These are phyloP conservation scores for Ctena decussata DNA, from an alignment of 2,888 invertebrate genomes.

Conservation along the genomic window DNA sequence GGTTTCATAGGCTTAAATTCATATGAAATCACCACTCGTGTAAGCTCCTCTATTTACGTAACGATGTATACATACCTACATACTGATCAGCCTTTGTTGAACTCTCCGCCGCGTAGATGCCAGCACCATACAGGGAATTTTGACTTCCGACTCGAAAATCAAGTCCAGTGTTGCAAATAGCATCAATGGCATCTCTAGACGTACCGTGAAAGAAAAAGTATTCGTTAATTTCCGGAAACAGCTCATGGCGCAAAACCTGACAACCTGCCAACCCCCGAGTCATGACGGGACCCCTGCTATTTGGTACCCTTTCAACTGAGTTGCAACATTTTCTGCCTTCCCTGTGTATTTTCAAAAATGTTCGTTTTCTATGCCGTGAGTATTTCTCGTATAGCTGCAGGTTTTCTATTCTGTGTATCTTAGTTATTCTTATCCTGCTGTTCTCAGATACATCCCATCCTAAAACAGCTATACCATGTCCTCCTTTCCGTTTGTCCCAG, in stretches of 20 bases:
- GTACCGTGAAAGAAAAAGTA: constrained; percentile 72
- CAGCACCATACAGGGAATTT: constrained; percentile 68
- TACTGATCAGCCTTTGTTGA: constrained; percentile 72
- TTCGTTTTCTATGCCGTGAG: too few relatives aligned
- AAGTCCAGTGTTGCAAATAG: constrained; percentile 61
- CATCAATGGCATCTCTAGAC: constrained; percentile 40
- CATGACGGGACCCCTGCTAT: too few relatives aligned
- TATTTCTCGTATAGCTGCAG: constrained; percentile 66
- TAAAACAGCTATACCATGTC: constrained; percentile 71
- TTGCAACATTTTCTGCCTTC: too few relatives aligned
- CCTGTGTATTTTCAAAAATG: too few relatives aligned
- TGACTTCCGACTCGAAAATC: constrained; percentile 61
- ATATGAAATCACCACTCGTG: too few relatives aligned
- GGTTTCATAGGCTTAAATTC: too few relatives aligned
- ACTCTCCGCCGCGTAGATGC: constrained; percentile 70
- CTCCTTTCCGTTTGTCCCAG: constrained; percentile 55
- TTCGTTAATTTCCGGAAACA: constrained; percentile 66
- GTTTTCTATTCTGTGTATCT: constrained; percentile 76
- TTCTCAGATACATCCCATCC: constrained; percentile 37
- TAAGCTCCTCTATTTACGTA: too few relatives aligned
- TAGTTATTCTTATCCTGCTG: constrained; percentile 51
- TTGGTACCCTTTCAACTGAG: too few relatives aligned
- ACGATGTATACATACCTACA: too few relatives aligned
- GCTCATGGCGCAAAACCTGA: constrained; percentile 27
- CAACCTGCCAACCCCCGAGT: too few relatives aligned